A percentile compares a stretch with the other conserved stretches of the same genome.
Conservation (phyloP, 92 coral and sea anemone genomes). For the Phenganax stokvisi region DNA sequence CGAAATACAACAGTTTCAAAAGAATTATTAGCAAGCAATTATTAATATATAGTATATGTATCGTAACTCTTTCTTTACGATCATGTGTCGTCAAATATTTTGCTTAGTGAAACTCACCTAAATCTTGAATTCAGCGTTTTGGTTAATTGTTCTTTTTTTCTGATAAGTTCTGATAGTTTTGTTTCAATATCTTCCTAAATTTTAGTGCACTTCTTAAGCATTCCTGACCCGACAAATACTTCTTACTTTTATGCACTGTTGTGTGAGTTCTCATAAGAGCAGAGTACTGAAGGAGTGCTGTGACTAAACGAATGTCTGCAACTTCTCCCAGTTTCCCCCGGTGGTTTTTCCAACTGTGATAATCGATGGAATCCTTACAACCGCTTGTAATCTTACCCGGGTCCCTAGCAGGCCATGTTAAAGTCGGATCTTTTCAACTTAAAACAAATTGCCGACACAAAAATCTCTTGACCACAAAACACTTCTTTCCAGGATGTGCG, state of each 20-base stretch:
- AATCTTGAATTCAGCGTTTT: too few species aligned
- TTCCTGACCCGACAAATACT: too few species aligned
- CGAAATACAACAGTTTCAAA: too few species aligned
- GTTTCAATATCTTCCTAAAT: too few species aligned
- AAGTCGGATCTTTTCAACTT: constrained; percentile 32
- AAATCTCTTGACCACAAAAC: not conserved
- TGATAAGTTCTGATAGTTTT: too few species aligned
- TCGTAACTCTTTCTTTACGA: too few species aligned
- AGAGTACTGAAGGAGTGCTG: not conserved
- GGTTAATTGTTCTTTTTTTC: too few species aligned
- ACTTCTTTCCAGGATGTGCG: not conserved
- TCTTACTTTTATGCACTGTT: not conserved
- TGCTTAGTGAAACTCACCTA: too few species aligned
- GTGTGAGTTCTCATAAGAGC: constrained; percentile 4
- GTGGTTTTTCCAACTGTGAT: constrained; percentile 30
- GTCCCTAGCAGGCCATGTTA: constrained; percentile 15
- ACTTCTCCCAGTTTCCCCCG: constrained; percentile 9
- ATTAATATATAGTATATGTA: too few species aligned
- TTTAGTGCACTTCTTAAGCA: too few species aligned
- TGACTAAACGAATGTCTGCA: not conserved
- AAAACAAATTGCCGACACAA: constrained; percentile 40
- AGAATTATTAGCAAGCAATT: too few species aligned
- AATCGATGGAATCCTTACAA: constrained; percentile 18
- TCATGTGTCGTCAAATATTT: too few species aligned
- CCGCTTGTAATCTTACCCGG: constrained; percentile 28